These are phyloP conservation scores for Aurelia coerulea DNA, from an alignment of 30 jellyfish, hydroid and myxozoan species.

Conservation along the genomic window DNA sequence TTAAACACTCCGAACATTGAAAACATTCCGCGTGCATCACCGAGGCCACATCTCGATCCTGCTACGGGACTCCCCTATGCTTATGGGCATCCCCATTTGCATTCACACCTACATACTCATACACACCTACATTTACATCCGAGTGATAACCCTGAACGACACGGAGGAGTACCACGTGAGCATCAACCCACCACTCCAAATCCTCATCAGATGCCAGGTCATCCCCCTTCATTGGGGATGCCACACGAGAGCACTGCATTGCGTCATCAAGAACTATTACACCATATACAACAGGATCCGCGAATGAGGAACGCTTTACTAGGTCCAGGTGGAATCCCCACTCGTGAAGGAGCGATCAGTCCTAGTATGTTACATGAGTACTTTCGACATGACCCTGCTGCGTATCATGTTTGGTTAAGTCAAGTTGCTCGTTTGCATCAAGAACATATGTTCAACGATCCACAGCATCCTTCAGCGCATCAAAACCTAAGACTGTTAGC, in stretches of 20 bases:
- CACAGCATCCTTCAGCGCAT: slow-evolving; percentile 59
- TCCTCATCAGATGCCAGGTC: slow-evolving; percentile 76
- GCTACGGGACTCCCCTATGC: slow-evolving; percentile 79
- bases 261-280: slow-evolving; percentile 82
- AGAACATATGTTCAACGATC: slow-evolving; percentile 52
- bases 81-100: slow-evolving; percentile 90
- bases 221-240: slow-evolving; percentile 69
- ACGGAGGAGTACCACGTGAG: slow-evolving; percentile 52
- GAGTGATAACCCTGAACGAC: slow-evolving; percentile 70
- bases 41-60: slow-evolving; percentile 85
- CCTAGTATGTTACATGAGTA: slow-evolving; percentile 88
- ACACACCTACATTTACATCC: slow-evolving; percentile 99
- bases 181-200: slow-evolving; percentile 63
- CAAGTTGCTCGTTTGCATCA: slow-evolving; percentile 84
- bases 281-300: slow-evolving; percentile 84
- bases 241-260: slow-evolving; percentile 57
- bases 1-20: slow-evolving; percentile 71
- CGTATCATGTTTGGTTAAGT: slow-evolving; percentile 86
- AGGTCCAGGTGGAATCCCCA: slow-evolving; percentile 67
- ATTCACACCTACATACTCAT: slow-evolving; percentile 96
- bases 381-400: slow-evolving; percentile 84
- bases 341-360: slow-evolving; percentile 92
- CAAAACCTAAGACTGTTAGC: slow-evolving; percentile 64
- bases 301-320: slow-evolving; percentile 66
- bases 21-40: slow-evolving; percentile 71